These are phyloP conservation scores for Florisuga fusca DNA, from an alignment of 2,797 vertebrate species.

Conservation along the genomic window DNA sequence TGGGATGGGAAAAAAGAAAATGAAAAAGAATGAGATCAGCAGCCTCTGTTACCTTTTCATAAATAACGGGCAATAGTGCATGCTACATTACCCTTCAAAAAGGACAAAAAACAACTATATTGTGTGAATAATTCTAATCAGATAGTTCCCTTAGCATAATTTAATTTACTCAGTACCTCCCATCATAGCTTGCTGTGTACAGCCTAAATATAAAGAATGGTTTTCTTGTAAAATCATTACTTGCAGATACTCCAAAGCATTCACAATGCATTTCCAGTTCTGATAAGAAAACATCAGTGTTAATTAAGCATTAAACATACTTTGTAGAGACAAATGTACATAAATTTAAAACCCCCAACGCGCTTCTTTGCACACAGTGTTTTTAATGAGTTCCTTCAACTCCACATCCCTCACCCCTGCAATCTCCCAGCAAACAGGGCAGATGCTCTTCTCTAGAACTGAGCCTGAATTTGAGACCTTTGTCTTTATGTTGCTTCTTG, in stretches of 20 bases:
- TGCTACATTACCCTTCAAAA: not conserved
- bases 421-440: fast-evolving
- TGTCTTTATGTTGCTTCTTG: not conserved
- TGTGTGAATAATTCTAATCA: not conserved
- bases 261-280: not conserved
- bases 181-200: not conserved
- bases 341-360: not conserved
- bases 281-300: not conserved
- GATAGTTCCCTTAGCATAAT: not conserved
- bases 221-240: not conserved
- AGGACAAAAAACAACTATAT: not conserved
- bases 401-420: fast-evolving
- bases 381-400: not conserved
- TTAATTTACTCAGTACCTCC: not conserved
- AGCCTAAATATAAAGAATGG: not conserved
- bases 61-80: not conserved
- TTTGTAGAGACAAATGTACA: not conserved
- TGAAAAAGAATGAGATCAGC: slow-evolving; percentile 26
- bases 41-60: slow-evolving; percentile 54
- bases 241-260: not conserved
- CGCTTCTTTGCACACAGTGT: not conserved
- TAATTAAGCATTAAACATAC: not conserved
- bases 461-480: not conserved
- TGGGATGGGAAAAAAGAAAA: slow-evolving; percentile 53
- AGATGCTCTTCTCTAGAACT: not conserved